Evolutionary conservation across 2,113 vertebrate species (phyloP).

Genomic region (Cercocebus atys): DNA sequence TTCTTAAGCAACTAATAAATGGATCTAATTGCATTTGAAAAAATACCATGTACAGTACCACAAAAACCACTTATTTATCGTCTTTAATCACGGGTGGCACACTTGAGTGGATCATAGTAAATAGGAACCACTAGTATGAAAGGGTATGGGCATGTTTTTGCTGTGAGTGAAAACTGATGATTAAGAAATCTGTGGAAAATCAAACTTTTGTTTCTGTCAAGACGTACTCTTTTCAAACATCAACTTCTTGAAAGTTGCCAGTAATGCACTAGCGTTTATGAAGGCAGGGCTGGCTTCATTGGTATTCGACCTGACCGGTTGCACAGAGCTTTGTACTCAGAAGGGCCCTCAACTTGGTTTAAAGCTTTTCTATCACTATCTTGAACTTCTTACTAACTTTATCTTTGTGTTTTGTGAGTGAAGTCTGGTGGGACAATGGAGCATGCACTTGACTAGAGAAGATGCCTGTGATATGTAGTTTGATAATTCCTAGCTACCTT

Average conservation of each 20-base stretch:
- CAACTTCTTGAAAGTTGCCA: not conserved
- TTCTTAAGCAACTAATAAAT: not conserved
- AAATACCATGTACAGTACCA: not conserved
- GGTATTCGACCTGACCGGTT: not conserved
- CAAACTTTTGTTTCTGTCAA: not conserved
- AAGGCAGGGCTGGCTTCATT: not conserved
- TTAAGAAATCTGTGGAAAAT: not conserved
- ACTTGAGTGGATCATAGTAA: not conserved
- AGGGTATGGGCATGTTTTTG: not conserved
- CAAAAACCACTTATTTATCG: not conserved
- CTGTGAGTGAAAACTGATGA: not conserved
- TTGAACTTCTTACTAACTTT: not conserved
- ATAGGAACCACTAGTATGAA: not conserved
- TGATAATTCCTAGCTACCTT: no score
- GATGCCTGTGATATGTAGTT: no score
- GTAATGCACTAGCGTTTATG: not conserved
- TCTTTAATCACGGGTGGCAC: not conserved
- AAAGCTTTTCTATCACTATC: not conserved
- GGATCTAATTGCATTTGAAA: not conserved
- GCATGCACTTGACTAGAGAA: not conserved
- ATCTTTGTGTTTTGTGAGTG: not conserved
- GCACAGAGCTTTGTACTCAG: not conserved
- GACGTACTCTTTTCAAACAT: not conserved
- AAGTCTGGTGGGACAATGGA: not conserved
- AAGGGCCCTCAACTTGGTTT: not conserved